Conservation (phyloP, 2,888 invertebrate species). For the Erpobdella octoculata region DNA sequence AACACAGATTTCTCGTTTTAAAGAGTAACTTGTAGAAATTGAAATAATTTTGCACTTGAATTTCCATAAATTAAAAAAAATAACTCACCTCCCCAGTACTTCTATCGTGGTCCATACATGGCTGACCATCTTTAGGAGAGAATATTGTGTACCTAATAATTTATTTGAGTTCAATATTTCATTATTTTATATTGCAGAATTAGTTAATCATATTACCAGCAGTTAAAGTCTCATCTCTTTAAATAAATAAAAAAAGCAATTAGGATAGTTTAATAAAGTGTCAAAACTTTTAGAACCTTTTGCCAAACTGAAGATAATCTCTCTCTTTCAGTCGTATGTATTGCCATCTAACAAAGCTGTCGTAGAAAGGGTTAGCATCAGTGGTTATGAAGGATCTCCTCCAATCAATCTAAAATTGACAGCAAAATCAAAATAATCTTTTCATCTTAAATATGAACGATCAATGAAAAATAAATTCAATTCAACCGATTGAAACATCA, state of each 20-base stretch:
- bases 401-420: conserved; percentile 80
- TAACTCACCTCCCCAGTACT: conserved; percentile 73
- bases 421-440: no score
- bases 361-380: conserved; percentile 91
- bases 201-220: no score
- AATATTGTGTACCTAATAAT: conserved; percentile 84
- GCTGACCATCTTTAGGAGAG: conserved; percentile 90
- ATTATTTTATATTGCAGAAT: no score
- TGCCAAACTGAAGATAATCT: conserved; percentile 89
- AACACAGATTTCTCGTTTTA: background rate
- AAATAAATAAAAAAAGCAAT: background rate
- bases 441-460: no score
- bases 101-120: conserved; percentile 99
- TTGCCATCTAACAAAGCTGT: conserved; percentile 96
- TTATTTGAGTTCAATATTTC: no score
- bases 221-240: no score
- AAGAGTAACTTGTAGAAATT: background rate
- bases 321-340: conserved; percentile 74
- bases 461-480: no score
- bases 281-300: no score
- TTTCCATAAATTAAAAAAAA: no score
- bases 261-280: background rate
- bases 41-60: background rate
- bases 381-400: conserved; percentile 95
- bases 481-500: no score